Percentiles rank a stretch among this genome's conserved stretches.
These are phyloP conservation scores for Masticophis lateralis DNA, from an alignment of 2,797 vertebrate species.

Conservation along the genomic window DNA sequence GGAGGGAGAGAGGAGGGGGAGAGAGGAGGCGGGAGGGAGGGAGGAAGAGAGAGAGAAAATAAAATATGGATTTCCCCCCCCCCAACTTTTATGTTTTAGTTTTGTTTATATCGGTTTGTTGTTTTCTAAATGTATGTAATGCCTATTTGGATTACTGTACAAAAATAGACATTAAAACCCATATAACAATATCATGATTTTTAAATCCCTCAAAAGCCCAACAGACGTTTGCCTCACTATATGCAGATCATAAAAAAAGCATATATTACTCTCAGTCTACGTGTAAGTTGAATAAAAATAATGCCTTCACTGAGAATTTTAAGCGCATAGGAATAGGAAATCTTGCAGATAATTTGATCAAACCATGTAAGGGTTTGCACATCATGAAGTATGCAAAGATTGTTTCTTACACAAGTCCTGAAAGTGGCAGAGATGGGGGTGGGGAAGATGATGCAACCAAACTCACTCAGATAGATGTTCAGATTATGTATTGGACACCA, in stretches of 20 bases:
- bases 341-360: neutral
- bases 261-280: neutral
- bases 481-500: neutral
- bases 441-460: neutral
- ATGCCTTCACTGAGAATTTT: neutral
- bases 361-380: neutral
- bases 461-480: neutral
- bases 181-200: neutral
- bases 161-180: neutral
- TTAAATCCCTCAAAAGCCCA: neutral
- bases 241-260: neutral
- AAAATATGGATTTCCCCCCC: neutral
- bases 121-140: neutral
- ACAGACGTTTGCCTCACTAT: neutral
- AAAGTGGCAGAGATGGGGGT: neutral
- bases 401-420: neutral
- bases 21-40: fast-evolving
- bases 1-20: too few species aligned
- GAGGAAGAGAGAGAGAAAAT: neutral
- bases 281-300: neutral
- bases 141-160: neutral
- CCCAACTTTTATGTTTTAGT: neutral
- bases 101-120: neutral
- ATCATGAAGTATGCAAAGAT: neutral
- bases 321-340: neutral